Conservation (phyloP, 2,113 vertebrate genomes). For the Noctilio leporinus region DNA sequence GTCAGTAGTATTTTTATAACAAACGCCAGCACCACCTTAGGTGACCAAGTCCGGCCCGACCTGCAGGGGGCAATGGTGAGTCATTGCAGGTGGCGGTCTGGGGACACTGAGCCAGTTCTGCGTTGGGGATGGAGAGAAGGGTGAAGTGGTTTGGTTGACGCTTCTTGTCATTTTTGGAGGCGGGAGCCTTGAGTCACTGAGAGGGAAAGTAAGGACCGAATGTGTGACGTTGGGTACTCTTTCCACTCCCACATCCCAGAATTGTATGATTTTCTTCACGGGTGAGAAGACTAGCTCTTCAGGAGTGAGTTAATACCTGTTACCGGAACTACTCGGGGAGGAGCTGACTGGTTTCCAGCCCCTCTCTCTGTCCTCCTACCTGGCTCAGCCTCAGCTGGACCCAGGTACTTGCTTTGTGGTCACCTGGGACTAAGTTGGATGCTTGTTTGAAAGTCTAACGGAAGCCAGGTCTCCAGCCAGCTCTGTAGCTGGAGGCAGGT, state of each 20-base stretch:
- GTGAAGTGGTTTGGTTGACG: not conserved
- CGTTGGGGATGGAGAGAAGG: not conserved
- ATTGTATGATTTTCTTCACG: not conserved
- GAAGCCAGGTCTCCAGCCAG: no score
- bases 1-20: not conserved
- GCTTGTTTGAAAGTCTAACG: not conserved
- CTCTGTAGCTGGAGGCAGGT: no score
- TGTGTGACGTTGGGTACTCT: not conserved
- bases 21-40: not conserved
- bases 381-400: not conserved
- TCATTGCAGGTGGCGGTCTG: no score
- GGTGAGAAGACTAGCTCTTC: not conserved
- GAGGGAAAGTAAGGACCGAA: not conserved
- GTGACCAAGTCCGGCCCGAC: not conserved
- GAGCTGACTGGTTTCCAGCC: no score
- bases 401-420: no score
- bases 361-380: not conserved
- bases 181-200: not conserved
- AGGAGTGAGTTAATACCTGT: no score
- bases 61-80: not conserved
- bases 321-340: not conserved
- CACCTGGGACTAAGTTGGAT: not conserved
- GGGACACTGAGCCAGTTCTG: rapidly evolving
- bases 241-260: not conserved
- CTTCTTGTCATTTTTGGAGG: not conserved